Percentiles rank a stretch among this genome's conserved stretches.
Evolutionary conservation across 2,113 vertebrate genomes (phyloP).

Genomic region (Corythoichthys haematopterus): DNA sequence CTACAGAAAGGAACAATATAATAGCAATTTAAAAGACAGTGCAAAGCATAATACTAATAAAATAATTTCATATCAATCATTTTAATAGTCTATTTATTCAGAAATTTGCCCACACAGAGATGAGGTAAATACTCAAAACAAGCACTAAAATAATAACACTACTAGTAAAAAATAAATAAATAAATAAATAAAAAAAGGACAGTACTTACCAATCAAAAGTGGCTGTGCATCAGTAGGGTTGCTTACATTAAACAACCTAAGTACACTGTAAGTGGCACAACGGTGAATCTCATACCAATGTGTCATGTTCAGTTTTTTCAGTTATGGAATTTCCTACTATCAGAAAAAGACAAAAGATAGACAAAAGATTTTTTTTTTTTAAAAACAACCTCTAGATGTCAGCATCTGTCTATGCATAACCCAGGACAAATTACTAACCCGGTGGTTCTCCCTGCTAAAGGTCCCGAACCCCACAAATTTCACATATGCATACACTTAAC

Average conservation of each 20-base stretch:
- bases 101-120: not conserved
- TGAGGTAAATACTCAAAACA: not conserved
- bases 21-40: not conserved
- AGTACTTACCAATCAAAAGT: slow-evolving; percentile 33
- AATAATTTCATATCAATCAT: not conserved
- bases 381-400: not conserved
- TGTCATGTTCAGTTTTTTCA: slow-evolving; percentile 45
- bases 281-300: slow-evolving; percentile 31
- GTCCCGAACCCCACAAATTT: too few species aligned
- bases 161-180: not conserved
- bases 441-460: too few species aligned
- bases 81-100: not conserved
- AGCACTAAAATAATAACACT: not conserved
- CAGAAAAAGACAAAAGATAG: not conserved
- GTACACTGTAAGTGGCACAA: not conserved
- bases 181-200: not conserved
- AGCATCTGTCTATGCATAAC: not conserved
- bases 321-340: slow-evolving; percentile 38
- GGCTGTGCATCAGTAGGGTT: not conserved
- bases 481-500: too few species aligned
- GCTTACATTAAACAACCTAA: slow-evolving; percentile 10
- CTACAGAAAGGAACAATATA: not conserved
- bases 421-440: not conserved
- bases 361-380: too few species aligned
- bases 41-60: not conserved